Base-by-base conservation (phyloP, 2,888 invertebrate species). In the Meghimatium bilineatum region DNA sequence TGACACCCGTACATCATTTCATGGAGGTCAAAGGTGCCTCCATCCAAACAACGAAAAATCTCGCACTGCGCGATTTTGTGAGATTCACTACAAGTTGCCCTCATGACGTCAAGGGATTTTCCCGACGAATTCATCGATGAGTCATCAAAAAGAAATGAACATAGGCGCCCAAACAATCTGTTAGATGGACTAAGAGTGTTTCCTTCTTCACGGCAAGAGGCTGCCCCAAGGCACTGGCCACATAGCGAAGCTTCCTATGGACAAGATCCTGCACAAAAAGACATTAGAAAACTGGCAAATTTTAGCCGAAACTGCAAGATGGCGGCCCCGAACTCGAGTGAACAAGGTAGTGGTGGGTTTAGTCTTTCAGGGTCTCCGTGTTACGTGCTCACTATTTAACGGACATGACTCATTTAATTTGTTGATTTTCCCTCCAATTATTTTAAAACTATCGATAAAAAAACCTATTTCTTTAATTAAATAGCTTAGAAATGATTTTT, bases 71-170 rank as follows among this genome's bases (percentile, higher is more conserved):
- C 49, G 76, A 67, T 44, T 76, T 34, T 52, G 67, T 52, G 82
- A 67, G 76, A 76, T 67, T 52, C 67, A 67, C 63, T 80, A 76
- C n/a, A 76, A 82, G 67, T 60, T 82, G 63, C 67, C 74, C 66
- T 67, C 71, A 88, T 91, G 90, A 91, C 90, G 90, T 90, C 91
- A 91, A 88, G 91, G 92, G 92, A 91, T 91, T 91, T 92, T 92
- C 92, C 92, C 91, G 88, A 89, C 89, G 89, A 90, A 88, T 88
- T 90, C 89, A 89, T 89, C 88, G 91, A 92, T 92, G 92, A 92
- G 90, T 92, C 91, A 92, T 91, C 89, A 85, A 86, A 85, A 89
- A 91, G 90, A 90, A 92, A 90, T 90, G 91, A 90, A 90, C 89
- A 89, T 89, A 89, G 86, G 87, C 87, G 87, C 86, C 88, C 88